A percentile compares a stretch with the other conserved stretches of the same genome.
phyloP scores from a whole-genome alignment of 2,113 vertebrate species.

The Cygnus buccinator region DNA sequence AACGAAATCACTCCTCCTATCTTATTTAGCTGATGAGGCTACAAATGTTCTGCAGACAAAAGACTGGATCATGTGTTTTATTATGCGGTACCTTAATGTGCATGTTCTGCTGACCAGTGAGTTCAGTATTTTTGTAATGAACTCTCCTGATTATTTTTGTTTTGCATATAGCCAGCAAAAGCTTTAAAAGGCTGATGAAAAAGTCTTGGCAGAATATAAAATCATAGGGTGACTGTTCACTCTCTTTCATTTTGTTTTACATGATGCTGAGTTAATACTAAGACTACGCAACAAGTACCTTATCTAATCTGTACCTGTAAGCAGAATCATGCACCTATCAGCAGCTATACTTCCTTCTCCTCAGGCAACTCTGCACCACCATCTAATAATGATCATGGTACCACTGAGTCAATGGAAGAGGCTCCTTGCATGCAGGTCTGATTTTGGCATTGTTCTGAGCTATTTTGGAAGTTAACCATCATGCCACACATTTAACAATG shows the following conservation, averaged over 20 bases:
- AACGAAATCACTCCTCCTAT: neutral
- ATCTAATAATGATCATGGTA: neutral
- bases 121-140: neutral
- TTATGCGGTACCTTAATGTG: neutral
- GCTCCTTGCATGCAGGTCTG: neutral
- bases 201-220: neutral
- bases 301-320: neutral
- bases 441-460: neutral
- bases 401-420: neutral
- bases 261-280: neutral
- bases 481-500: neutral
- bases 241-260: neutral
- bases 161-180: neutral
- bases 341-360: neutral
- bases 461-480: neutral
- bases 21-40: neutral
- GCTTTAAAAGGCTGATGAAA: neutral
- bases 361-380: neutral
- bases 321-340: neutral
- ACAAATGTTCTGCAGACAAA: neutral
- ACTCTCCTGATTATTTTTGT: neutral
- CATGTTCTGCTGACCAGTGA: neutral
- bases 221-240: neutral
- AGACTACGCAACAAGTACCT: neutral
- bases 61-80: neutral